Conservation (phyloP, 2,797 vertebrate species). For the Decapterus maruadsi region DNA sequence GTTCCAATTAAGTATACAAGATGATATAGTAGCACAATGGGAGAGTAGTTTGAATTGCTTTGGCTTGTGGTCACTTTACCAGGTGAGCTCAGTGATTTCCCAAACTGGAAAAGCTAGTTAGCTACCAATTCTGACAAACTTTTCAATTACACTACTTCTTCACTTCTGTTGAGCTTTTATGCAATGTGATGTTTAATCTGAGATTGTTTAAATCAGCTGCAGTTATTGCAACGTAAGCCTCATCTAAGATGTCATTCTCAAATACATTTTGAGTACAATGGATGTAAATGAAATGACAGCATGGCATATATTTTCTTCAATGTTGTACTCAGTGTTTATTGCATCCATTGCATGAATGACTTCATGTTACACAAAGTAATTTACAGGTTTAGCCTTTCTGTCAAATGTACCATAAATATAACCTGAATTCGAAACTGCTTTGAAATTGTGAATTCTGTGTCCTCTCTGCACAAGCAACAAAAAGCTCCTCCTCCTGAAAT, state of each 20-base stretch:
- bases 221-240: conserved; percentile 18
- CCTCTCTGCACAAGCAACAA: background rate
- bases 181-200: background rate
- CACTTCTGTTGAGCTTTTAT: background rate
- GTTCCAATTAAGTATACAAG: conserved; percentile 13
- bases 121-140: conserved; percentile 1
- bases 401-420: conserved; percentile 18
- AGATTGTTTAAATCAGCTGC: background rate
- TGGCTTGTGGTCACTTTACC: conserved; percentile 12
- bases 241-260: background rate
- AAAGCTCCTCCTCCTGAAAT: background rate
- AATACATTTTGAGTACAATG: background rate
- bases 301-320: background rate
- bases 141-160: background rate
- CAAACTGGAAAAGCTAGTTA: background rate
- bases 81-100: conserved; percentile 3
- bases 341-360: background rate
- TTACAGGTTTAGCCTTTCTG: conserved; percentile 1
- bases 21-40: conserved; percentile 3
- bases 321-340: conserved; percentile 9
- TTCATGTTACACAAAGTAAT: conserved; percentile 17
- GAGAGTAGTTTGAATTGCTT: conserved; percentile 4
- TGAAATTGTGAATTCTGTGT: conserved; percentile 5
- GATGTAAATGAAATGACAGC: background rate
- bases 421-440: background rate